Conservation (phyloP, 2,888 invertebrate species). For the Danaus chrysippus region DNA sequence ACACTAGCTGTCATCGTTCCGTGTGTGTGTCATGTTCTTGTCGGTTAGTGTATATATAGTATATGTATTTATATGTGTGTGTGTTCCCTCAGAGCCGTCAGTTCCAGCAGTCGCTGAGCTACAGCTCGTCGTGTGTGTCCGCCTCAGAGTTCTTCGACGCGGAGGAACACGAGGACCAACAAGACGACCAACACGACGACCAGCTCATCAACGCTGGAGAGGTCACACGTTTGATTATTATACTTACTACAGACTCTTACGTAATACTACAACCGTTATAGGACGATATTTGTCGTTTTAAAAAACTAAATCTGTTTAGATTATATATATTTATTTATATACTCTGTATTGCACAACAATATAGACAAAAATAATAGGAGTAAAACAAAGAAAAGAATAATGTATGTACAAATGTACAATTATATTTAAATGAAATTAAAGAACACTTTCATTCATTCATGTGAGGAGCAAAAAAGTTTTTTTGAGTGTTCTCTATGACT, state of each 20-base stretch:
- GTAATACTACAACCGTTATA: no score
- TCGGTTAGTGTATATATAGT: no score
- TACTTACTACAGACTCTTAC: no score
- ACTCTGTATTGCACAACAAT: no score
- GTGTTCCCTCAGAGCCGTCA: slow-evolving; percentile 52
- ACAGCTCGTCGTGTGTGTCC: slow-evolving; percentile 87
- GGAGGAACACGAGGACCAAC: slow-evolving; percentile 77
- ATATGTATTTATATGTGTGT: not conserved
- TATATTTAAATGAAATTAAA: not conserved
- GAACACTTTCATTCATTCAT: no score
- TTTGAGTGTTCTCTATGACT: not conserved
- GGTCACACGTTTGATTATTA: slow-evolving; percentile 37
- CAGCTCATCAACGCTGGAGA: slow-evolving; percentile 59
- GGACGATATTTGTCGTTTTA: not conserved
- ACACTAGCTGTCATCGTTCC: no score
- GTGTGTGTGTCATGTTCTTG: no score
- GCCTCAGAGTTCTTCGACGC: slow-evolving; percentile 91
- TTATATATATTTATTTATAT: no score
- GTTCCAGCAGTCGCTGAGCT: slow-evolving; percentile 83
- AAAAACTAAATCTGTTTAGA: not conserved
- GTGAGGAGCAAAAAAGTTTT: no score
- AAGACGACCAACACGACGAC: slow-evolving; percentile 39
- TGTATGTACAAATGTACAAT: no score
- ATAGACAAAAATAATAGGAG: no score
- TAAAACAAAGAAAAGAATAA: no score